Evolutionary conservation across 2,797 vertebrate genomes (phyloP), one percentile per base, ranked within the genome.

Genomic region (Sebastes nivosus): DNA sequence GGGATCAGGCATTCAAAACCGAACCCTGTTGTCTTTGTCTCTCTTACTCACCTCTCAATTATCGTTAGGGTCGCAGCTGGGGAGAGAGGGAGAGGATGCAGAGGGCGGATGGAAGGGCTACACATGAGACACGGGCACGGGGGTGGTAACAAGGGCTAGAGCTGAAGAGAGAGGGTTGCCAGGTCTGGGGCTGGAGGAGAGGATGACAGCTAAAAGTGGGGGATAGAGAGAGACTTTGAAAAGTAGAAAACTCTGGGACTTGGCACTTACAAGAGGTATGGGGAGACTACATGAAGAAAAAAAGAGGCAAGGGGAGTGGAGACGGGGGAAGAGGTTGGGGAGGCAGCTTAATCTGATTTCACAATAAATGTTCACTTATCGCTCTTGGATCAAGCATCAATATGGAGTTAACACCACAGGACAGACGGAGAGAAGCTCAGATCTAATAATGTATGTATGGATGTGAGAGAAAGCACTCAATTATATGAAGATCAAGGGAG

Each of bases 361-460:
- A 95, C 83, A 92, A 89, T 96, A 96, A 96, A 86, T 96, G 94
- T 92, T 71, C 14, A 22, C 36, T 67, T 29, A 67, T 75, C n/a
- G 58, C 58, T 80, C 34, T 38, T 29, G 30, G 38, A 66, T 27
- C 32, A 52, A 77, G 54, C 22, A 67, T 36, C 29, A 73, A 64
- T 59, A 54, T 34, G 54, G 61, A 60, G 63, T 42, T 25, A 78
- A 77, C 55, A 52, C 14, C 25, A 16, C 32, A 54, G 30, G 25
- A 22, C 10, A 64, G 42, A 68, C 4, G 14, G 25, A 34, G 50
- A 70, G 70, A 36, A 55, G 22, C 25, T 32, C 16, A 1, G 13
- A 78, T 52, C 29, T 60, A 57, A 71, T 30, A 63, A 3, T 12
- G 14, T 54, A 36, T 8, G 54, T 12, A 60, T n/a, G 52, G 6